Evolutionary conservation across 2,113 vertebrate species (phyloP).

Genomic region (Eublepharis macularius): DNA sequence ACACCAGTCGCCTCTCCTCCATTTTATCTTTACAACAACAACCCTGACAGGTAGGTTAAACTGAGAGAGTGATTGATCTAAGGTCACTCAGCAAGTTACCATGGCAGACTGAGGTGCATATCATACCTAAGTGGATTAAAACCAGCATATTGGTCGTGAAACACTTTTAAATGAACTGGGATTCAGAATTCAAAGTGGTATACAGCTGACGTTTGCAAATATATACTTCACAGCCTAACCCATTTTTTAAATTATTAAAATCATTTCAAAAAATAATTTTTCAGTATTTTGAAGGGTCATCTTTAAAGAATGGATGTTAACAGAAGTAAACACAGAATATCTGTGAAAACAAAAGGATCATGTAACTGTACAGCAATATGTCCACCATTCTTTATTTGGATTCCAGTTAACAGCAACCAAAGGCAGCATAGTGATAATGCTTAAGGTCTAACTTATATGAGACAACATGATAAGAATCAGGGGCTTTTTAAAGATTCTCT

Average conservation of each 20-base stretch:
- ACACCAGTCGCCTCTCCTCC: too few species aligned
- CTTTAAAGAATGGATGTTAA: not conserved
- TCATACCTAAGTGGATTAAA: not conserved
- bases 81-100: too few species aligned
- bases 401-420: slow-evolving; percentile 31
- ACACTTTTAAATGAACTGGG: not conserved
- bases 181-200: not conserved
- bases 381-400: slow-evolving; percentile 32
- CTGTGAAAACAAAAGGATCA: too few species aligned
- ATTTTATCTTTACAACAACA: too few species aligned
- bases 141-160: not conserved
- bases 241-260: not conserved
- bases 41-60: too few species aligned
- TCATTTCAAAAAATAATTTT: not conserved
- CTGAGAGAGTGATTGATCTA: too few species aligned
- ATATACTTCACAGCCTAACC: not conserved
- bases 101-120: too few species aligned
- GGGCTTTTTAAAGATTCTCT: not conserved
- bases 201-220: not conserved
- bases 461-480: not conserved
- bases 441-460: not conserved
- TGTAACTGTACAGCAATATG: not conserved
- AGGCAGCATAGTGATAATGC: not conserved
- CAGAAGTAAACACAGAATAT: not conserved
- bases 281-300: not conserved